Evolutionary conservation across 2,888 invertebrate species (phyloP), one percentile per base, ranked within the genome.

Genomic region (Caprella mutica): DNA sequence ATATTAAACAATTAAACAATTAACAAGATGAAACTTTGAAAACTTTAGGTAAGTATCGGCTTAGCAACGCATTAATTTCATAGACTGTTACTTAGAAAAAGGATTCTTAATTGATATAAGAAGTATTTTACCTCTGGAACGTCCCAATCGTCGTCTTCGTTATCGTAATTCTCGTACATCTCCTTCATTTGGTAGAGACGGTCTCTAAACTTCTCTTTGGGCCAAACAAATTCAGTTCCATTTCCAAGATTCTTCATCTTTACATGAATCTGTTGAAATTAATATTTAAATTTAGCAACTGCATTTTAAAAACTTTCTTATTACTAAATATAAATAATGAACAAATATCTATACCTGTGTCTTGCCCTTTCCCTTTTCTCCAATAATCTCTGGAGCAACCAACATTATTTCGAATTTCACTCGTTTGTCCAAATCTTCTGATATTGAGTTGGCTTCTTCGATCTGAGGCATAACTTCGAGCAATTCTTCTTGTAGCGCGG

Each of bases 111-210:
- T n/a, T n/a, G n/a, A n/a, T n/a, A n/a, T n/a, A n/a, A n/a, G n/a
- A n/a, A n/a, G n/a, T n/a, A n/a, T 38, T 17, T 67, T 59, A 75
- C 75, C 66, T 72, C 71, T 9, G 75, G 71, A 42, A 74, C 65
- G 54, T 77, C 72, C 74, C 75, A 76, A 33, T 72, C 70, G 8
- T 73, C 71, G 24, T 75, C 74, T 8, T 75, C 77, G 38, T 77
- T 75, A 62, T 72, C 71, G 67, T 73, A 77, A 54, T 75, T 75
- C 63, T 74, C 71, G 66, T 75, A 78, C 74, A 78, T 75, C 67
- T 78, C 78, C 67, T 77, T 75, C 77, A 78, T 78, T 50, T 76
- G 70, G 66, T 73, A 77, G 65, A 77, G 72, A 43, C 77, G 69
- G 68, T 76, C 75, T 46, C 75, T 67, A 68, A 78, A 78, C 62